Percentiles rank a stretch among this genome's conserved stretches.
Evolutionary conservation across 2,797 vertebrate species (phyloP).

Genomic region (Tragelaphus eurycerus): DNA sequence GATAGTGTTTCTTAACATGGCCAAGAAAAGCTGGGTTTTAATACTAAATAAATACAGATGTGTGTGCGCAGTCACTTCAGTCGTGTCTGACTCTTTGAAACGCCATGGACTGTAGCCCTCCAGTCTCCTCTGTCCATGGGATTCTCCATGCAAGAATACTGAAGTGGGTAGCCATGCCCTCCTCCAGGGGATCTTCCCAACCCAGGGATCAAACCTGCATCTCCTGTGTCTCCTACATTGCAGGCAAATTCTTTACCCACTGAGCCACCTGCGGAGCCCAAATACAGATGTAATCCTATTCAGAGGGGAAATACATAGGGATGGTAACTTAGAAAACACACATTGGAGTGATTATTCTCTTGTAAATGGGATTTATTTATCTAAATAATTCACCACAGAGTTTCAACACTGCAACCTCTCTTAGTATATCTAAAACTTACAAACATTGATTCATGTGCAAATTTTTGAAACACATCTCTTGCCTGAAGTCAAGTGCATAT

Average conservation of each 20-base stretch:
- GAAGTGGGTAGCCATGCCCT: not conserved
- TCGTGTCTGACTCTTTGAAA: not conserved
- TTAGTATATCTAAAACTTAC: slow-evolving; percentile 39
- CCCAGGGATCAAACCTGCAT: not conserved
- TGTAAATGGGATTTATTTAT: not conserved
- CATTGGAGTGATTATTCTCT: not conserved
- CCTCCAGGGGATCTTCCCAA: not conserved
- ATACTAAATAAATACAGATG: not conserved
- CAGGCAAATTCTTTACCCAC: not conserved
- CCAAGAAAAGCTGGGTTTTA: not conserved
- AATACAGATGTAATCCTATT: not conserved
- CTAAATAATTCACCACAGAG: slow-evolving; percentile 3
- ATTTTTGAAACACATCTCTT: slow-evolving; percentile 2
- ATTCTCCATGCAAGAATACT: not conserved
- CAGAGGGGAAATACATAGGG: not conserved
- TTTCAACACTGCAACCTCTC: not conserved
- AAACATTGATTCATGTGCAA: slow-evolving; percentile 47
- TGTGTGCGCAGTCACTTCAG: not conserved
- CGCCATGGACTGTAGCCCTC: not conserved
- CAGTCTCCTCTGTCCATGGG: not conserved
- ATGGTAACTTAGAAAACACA: not conserved
- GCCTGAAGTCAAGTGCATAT: slow-evolving; percentile 4
- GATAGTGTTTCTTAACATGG: not conserved
- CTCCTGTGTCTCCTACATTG: not conserved
- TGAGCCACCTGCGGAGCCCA: not conserved